Percentiles rank a stretch among this genome's conserved stretches.
These are phyloP conservation scores for Muscicapa adusta DNA, from an alignment of 2,113 vertebrate species.

Conservation along the genomic window DNA sequence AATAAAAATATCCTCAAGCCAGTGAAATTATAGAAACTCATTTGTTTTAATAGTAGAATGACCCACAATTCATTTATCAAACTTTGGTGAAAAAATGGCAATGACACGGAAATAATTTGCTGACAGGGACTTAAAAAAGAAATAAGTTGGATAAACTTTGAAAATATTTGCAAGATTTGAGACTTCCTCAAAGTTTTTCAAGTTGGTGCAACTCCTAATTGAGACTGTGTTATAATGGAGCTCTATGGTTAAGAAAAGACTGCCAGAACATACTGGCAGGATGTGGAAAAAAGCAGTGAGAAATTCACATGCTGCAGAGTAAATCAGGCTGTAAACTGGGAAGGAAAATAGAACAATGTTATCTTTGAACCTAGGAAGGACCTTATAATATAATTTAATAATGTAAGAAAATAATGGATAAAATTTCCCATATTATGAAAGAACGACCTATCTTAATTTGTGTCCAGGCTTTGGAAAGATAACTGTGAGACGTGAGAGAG, in stretches of 20 bases:
- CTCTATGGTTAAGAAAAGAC: not conserved
- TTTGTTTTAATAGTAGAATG: not conserved
- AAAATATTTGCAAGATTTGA: not conserved
- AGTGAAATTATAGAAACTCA: not conserved
- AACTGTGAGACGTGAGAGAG: not conserved
- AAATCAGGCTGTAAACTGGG: not conserved
- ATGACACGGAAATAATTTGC: not conserved
- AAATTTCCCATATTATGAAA: not conserved
- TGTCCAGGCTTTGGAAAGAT: not conserved
- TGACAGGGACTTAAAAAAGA: not conserved
- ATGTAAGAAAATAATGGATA: not conserved
- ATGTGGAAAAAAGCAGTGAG: not conserved
- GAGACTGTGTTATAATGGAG: accelerated
- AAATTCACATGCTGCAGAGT: not conserved
- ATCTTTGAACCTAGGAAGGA: not conserved
- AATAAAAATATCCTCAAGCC: not conserved
- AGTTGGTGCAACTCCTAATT: not conserved
- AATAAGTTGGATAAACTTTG: not conserved
- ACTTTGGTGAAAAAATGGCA: not conserved
- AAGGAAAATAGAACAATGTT: not conserved
- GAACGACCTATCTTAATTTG: not conserved
- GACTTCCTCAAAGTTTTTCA: not conserved
- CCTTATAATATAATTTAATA: not conserved
- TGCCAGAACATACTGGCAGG: not conserved
- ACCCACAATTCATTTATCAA: not conserved